A percentile compares a stretch with the other conserved stretches of the same genome.
Conservation (phyloP, 2,888 invertebrate species). For the Torymus tubicola region DNA sequence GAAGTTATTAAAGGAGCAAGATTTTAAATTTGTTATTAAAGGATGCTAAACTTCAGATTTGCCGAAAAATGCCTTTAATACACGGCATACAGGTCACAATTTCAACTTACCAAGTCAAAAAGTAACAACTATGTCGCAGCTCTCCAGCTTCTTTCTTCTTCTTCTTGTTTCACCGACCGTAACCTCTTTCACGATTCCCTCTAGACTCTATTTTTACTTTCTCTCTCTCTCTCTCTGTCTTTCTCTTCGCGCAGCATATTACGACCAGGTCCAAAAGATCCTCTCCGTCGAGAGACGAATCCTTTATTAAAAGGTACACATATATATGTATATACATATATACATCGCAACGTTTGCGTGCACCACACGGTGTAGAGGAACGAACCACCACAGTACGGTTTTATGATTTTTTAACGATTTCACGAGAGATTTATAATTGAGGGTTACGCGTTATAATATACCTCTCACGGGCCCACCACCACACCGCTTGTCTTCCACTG, state of each 20-base stretch:
- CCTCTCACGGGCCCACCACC: constrained; percentile 1
- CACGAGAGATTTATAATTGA: constrained; percentile 38
- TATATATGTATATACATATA: too few species aligned
- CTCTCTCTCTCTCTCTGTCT: background rate
- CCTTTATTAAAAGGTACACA: constrained; percentile 50
- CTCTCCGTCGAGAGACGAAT: background rate
- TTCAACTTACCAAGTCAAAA: too few species aligned
- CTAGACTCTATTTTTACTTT: too few species aligned
- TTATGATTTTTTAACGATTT: constrained; percentile 20
- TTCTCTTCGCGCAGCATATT: background rate
- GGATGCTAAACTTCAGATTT: too few species aligned
- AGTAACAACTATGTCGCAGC: too few species aligned
- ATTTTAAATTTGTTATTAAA: too few species aligned
- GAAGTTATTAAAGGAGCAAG: too few species aligned
- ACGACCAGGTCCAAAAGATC: background rate
- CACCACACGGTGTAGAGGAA: constrained; percentile 20
- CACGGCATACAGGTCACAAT: too few species aligned
- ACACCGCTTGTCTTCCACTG: background rate
- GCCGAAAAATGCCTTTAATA: too few species aligned
- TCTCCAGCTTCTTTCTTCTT: too few species aligned
- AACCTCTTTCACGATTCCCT: too few species aligned
- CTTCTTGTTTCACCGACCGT: too few species aligned
- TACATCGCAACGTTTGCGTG: constrained; percentile 23
- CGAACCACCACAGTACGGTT: constrained; percentile 31
- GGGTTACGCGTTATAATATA: constrained; percentile 25